These are phyloP conservation scores for Struthio camelus DNA, from an alignment of 2,113 vertebrate species.

Conservation along the genomic window DNA sequence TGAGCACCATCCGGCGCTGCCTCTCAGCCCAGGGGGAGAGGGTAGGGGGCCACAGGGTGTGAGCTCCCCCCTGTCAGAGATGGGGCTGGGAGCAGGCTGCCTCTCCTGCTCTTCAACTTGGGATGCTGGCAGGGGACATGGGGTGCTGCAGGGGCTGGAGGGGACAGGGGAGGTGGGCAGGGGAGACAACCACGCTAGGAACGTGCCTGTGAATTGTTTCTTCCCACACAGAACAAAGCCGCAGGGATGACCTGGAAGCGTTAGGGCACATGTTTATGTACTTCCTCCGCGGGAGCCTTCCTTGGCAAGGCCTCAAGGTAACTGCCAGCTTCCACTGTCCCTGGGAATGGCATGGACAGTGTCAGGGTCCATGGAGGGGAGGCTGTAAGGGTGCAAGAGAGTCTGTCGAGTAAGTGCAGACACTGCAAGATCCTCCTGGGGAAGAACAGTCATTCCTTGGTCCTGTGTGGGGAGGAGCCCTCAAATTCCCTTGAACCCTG, in stretches of 20 bases:
- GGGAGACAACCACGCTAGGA: neutral
- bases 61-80: neutral
- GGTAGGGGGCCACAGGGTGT: neutral
- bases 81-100: neutral
- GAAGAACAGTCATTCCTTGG: too few species aligned
- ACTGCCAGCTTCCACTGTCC: neutral
- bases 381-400: too few species aligned
- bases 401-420: neutral
- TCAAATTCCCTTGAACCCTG: too few species aligned
- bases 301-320: constrained; percentile 99
- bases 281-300: constrained; percentile 94
- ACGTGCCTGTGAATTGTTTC: accelerated
- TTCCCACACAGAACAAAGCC: constrained; percentile 89
- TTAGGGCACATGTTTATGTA: constrained; percentile 99
- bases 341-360: neutral
- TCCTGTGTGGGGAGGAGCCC: too few species aligned
- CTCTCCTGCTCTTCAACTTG: neutral
- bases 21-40: neutral
- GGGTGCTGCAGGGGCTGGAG: neutral
- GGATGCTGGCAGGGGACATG: neutral
- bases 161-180: neutral
- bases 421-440: neutral
- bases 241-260: constrained; percentile 94
- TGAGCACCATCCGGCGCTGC: neutral
- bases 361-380: neutral